Evolutionary conservation across 2,888 invertebrate species (phyloP).

Genomic region (Heliconius cydno): DNA sequence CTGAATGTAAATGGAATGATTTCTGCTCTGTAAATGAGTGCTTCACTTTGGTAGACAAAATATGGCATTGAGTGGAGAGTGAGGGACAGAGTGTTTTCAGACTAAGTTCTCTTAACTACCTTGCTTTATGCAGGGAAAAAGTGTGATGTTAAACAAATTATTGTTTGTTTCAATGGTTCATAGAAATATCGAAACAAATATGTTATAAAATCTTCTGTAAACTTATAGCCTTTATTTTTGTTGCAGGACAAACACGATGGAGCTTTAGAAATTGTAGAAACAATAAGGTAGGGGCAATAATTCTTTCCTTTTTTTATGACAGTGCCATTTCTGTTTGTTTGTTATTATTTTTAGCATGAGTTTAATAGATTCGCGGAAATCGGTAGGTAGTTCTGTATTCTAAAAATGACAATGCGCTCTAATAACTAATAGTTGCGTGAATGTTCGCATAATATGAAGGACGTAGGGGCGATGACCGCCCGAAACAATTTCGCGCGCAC

Average conservation of each 20-base stretch:
- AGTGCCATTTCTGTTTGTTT: not conserved
- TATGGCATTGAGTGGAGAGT: not conserved
- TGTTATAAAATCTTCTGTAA: not conserved
- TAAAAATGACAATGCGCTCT: slow-evolving; percentile 51
- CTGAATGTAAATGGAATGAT: not conserved
- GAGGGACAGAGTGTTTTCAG: too few relatives aligned
- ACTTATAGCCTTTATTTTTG: slow-evolving; percentile 52
- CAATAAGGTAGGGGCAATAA: slow-evolving; percentile 87
- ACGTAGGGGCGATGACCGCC: slow-evolving; percentile 57
- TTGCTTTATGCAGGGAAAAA: not conserved
- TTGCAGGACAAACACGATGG: slow-evolving; percentile 95
- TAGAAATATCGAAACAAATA: not conserved
- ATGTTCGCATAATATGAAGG: slow-evolving; percentile 56
- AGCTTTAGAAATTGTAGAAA: slow-evolving; percentile 95
- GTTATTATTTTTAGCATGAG: not conserved
- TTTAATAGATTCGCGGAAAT: slow-evolving; percentile 4
- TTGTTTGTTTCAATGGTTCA: not conserved
- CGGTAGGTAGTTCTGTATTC: not conserved
- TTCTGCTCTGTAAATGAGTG: not conserved
- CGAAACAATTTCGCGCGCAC: slow-evolving; percentile 57
- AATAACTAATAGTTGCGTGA: slow-evolving; percentile 54
- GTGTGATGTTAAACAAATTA: not conserved
- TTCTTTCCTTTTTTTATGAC: slow-evolving; percentile 4
- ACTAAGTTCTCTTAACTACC: not conserved
- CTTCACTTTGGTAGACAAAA: not conserved